Base-by-base conservation (phyloP, 2,113 vertebrate genomes). In the Raja brachyura region DNA sequence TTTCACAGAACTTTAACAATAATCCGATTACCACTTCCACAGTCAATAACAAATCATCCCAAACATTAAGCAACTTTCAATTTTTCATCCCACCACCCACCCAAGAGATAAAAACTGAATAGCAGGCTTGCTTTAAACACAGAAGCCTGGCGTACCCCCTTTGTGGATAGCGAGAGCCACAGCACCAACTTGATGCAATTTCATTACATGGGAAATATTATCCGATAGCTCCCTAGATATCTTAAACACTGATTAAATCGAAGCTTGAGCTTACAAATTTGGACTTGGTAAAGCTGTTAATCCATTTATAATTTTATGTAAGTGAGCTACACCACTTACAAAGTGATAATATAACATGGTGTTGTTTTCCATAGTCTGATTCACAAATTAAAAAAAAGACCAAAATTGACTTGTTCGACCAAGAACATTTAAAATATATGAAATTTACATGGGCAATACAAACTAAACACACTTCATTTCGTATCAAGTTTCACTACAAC, bases 201-300 rank as follows among this genome's bases (percentile, higher is more conserved):
- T 28, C 31, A 78, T 39, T 33, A 83, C 56, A 83, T 18, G 39
- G 14, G 5, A 18, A 6, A 81, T 81, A 54, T 66, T 18, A 56
- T 61, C 28, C 25, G 25, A 86, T 61, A 25, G 6, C 5, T 20
- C 22, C 7, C 56, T 13, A 28, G 0, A 28, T 63, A n/a, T 90
- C 63, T 90, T 31, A 90, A 90, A 9, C 14, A 18, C 10, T 11
- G 56, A 90, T 66, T 90, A 33, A 31, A 88, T 63, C n/a, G n/a
- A 63, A 22, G 61, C 16, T 68, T 39, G 66, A 68, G 10, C 39
- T 54, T 73, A 73, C 22, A 18, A 48, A 1, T 73, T 92, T 90
- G n/a, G n/a, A 90, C 18, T 90, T 90, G 63, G 31, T 16, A 70
- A 90, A 90, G 88, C n/a, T 68, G 16, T n/a, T 9, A 70, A 81